Percentiles rank a stretch among this genome's conserved stretches.
Evolutionary conservation across 2,888 invertebrate species (phyloP).

Genomic region (Catocala nupta): DNA sequence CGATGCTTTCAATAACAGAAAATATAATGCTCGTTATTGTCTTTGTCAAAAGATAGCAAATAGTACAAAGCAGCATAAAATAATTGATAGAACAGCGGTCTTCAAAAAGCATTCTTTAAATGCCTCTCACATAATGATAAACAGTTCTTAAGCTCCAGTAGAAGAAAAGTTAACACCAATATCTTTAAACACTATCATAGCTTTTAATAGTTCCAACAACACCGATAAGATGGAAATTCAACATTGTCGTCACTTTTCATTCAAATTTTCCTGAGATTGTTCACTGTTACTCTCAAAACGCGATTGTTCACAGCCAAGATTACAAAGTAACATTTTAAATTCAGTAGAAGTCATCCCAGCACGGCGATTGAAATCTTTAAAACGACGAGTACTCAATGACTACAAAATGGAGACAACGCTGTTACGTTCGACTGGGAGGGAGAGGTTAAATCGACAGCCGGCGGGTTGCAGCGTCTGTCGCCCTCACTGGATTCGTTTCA

Average conservation of each 20-base stretch:
- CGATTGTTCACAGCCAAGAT: constrained; percentile 11
- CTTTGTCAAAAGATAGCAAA: too few species aligned
- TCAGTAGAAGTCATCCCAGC: constrained; percentile 9
- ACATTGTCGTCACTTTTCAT: neutral
- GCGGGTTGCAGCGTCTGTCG: constrained; percentile 11
- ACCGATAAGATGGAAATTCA: neutral
- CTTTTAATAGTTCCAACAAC: neutral
- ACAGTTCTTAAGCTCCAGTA: too few species aligned
- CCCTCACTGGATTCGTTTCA: constrained; percentile 2
- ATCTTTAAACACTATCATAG: neutral
- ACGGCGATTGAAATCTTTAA: constrained; percentile 16
- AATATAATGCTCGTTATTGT: too few species aligned
- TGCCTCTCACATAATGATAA: too few species aligned
- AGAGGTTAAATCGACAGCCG: constrained; percentile 13
- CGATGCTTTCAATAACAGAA: too few species aligned
- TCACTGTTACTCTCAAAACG: neutral
- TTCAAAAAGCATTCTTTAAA: too few species aligned
- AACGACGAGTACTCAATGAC: constrained; percentile 15
- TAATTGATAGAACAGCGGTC: too few species aligned
- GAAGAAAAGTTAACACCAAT: neutral
- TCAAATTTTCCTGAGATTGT: neutral
- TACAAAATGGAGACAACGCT: constrained; percentile 14
- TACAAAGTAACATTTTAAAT: constrained; percentile 12
- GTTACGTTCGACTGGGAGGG: neutral
- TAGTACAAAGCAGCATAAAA: too few species aligned